Evolutionary conservation across 2,113 vertebrate species (phyloP), one percentile per base, ranked within the genome.

Genomic region (Alaudala cheleensis): DNA sequence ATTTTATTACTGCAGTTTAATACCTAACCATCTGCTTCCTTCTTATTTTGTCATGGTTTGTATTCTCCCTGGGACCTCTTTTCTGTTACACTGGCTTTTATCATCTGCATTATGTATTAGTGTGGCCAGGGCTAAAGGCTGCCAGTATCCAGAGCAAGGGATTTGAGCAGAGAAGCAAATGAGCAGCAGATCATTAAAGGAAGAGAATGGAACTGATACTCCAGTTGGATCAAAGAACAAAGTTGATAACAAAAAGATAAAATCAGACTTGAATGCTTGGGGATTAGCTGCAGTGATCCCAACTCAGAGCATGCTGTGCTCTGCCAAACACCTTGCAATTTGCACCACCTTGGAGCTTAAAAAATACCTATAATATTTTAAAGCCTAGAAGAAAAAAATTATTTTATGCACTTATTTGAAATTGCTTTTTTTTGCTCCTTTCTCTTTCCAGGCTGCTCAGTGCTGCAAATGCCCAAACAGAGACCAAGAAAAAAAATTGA

Each of bases 1-100:
- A 90, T 95, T 96, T 96, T 96, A 97, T 96, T 91, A 93, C 94
- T 94, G 92, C 88, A 96, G 93, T 95, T 97, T 96, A 95, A 97
- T 96, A 96, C 92, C 95, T 95, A 96, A 96, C 97, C 97, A 97
- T 97, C 97, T 97, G 97, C 95, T 97, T 96, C 95, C 90, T 94
- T 93, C 95, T 89, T 96, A 94, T 88, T 97, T 97, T 94, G 92
- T 94, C 95, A 71, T 93, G 94, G 90, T 87, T 94, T 96, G 86
- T 95, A 94, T 96, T 96, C 92, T 97, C 95, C 61, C 79, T 90
- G 95, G 94, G 95, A 95, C 93, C 85, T 93, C 79, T 67, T 95
- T 97, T 88, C 86, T 93, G 91, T 96, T 92, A 80, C 88, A 81
- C 86, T 81, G 96, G 56, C 90, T 96, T 95, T 97, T 96, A 92